Evolutionary conservation across 1,140 invertebrate species (phyloP), one percentile per base, ranked within the genome.

Genomic region (Pseudomyrmex pallidus): DNA sequence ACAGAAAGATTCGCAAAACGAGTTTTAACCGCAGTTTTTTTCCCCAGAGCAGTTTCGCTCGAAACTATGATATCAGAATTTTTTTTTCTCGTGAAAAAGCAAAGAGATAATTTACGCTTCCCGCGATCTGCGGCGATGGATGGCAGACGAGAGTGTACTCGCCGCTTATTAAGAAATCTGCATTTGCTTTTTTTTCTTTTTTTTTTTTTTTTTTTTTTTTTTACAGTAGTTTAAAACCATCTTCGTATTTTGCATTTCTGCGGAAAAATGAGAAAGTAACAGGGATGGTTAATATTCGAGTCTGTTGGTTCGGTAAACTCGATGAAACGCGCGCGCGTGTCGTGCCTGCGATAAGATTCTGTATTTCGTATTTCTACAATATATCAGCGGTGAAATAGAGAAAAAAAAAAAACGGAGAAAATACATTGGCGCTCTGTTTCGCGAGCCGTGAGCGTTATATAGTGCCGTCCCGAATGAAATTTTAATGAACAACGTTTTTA

Each of bases 181-280:
- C 59, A 74, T 77, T 67, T 67, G 56, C 8, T 46, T 63, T 56
- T 76, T 35, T 35, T 35, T 35, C 7, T 7, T 7, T 35, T 35
- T 35, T 35, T 35, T 35, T 1, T 35, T 35, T 7, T 35, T 35
- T 66, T 76, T 25, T n/a, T n/a, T n/a, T n/a, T 77, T 13, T 66
- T 77, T 77, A 54, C 74, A 44, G 62, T 52, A n/a, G 20, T 20
- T 77, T 25, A 67, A 15, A 66, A 46, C 22, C 61, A 54, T 44
- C 48, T 66, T 63, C 61, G 61, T 54, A 66, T 77, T 67, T 77
- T 67, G 74, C 62, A 77, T 77, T 77, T 67, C 74, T 67, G 62
- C 54, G 67, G 62, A 35, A 77, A 35, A 77, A 67, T 77, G 74
- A 17, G 46, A 66, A 50, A 66, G n/a, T 67, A 77, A 77, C 62